A percentile compares a stretch with the other conserved stretches of the same genome.
These are phyloP conservation scores for Calypte anna DNA, from an alignment of 2,113 vertebrate genomes.

Conservation along the genomic window DNA sequence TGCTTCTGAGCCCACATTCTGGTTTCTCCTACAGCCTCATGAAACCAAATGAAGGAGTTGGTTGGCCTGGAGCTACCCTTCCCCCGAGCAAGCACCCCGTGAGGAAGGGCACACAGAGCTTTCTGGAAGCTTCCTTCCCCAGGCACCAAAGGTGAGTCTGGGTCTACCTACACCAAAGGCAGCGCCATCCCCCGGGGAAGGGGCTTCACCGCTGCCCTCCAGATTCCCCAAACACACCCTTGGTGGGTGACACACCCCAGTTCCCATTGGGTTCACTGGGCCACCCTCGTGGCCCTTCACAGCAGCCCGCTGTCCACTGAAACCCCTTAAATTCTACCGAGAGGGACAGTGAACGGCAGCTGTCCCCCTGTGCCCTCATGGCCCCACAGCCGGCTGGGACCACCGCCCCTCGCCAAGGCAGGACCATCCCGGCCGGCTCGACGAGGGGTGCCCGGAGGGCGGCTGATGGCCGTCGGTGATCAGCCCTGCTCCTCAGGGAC, in stretches of 20 bases:
- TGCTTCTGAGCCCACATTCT: conserved; percentile 13
- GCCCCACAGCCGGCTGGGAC: background rate
- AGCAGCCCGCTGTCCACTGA: background rate
- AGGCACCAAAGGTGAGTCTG: fast-evolving
- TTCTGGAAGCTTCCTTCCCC: background rate
- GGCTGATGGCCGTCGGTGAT: background rate
- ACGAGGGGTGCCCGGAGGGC: too few relatives aligned
- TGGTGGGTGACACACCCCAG: fast-evolving
- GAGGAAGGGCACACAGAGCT: background rate
- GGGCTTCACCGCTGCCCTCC: background rate
- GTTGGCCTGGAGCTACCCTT: background rate
- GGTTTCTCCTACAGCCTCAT: conserved; percentile 18
- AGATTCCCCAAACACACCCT: fast-evolving
- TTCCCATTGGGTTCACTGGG: background rate
- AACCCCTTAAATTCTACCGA: background rate
- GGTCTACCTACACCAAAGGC: background rate
- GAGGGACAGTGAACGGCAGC: fast-evolving
- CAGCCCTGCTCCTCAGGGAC: background rate
- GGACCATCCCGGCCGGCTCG: background rate
- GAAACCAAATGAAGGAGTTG: background rate
- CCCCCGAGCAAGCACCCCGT: background rate
- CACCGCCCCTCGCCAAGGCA: background rate
- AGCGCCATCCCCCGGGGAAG: background rate
- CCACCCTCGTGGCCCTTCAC: background rate
- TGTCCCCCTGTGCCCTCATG: background rate